Evolutionary conservation across 2,888 invertebrate genomes (phyloP).

Genomic region (Bedellia somnulentella): DNA sequence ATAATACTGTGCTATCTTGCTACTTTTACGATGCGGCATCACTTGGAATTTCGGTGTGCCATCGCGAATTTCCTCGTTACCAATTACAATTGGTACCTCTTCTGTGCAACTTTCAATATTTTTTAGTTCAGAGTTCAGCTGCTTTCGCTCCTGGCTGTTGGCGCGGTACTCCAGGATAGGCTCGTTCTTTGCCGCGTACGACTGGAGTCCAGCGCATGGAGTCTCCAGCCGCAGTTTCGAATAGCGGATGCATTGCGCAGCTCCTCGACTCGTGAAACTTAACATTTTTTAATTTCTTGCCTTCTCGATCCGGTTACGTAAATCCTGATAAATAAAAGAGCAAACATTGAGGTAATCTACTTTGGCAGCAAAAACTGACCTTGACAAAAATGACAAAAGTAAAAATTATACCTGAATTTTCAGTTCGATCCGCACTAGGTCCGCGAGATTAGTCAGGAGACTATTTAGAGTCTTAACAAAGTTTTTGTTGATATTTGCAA

Average conservation of each 20-base stretch:
- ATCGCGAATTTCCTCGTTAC: constrained; percentile 82
- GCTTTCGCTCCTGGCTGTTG: constrained; percentile 78
- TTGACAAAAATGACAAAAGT: too few species aligned
- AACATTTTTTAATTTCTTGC: too few species aligned
- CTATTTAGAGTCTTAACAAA: too few species aligned
- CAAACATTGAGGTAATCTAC: too few species aligned
- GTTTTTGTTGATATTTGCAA: too few species aligned
- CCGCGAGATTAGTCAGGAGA: too few species aligned
- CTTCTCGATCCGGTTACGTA: too few species aligned
- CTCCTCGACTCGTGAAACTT: too few species aligned
- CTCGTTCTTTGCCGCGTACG: constrained; percentile 76
- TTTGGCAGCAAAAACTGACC: too few species aligned
- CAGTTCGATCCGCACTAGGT: too few species aligned
- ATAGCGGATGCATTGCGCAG: neutral
- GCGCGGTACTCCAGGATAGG: constrained; percentile 79
- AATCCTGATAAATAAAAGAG: too few species aligned
- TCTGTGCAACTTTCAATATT: constrained; percentile 66
- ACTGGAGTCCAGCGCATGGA: constrained; percentile 62
- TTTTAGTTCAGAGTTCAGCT: constrained; percentile 70
- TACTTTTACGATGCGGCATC: constrained; percentile 88
- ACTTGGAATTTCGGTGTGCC: constrained; percentile 77
- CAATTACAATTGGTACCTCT: constrained; percentile 96
- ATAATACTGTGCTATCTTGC: constrained; percentile 88
- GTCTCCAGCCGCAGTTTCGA: constrained; percentile 47
- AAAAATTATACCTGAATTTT: too few species aligned